Evolutionary conservation across 2,797 vertebrate genomes (phyloP).

Genomic region (Anisognathus igniventris): DNA sequence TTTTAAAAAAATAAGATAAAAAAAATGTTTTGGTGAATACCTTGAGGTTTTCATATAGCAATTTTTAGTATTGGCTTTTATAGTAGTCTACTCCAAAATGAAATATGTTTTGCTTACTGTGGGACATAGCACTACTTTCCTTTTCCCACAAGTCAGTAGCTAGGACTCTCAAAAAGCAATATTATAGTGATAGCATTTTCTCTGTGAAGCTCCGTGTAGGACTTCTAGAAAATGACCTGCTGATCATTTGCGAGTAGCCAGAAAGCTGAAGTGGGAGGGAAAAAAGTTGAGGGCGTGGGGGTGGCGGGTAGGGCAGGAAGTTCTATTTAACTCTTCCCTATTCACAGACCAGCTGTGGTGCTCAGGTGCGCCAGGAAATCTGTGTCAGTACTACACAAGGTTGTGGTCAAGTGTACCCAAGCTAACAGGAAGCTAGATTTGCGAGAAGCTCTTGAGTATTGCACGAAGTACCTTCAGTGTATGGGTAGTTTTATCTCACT

Average conservation of each 20-base stretch:
- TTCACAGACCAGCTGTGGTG: background rate
- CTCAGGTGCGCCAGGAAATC: background rate
- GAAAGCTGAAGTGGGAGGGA: background rate
- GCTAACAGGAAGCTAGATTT: background rate
- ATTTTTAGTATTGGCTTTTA: constrained; percentile 19
- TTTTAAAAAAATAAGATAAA: background rate
- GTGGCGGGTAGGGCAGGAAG: rapidly evolving
- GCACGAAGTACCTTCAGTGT: background rate
- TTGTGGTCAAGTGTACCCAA: background rate
- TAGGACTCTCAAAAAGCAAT: background rate
- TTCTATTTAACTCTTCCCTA: background rate
- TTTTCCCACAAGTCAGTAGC: background rate
- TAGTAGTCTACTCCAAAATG: background rate
- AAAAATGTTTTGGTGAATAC: background rate
- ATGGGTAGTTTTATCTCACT: background rate
- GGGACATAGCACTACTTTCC: background rate
- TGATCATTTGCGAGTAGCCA: background rate
- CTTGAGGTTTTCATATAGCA: background rate
- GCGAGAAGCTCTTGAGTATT: background rate
- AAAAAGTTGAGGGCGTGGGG: background rate
- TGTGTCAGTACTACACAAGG: background rate
- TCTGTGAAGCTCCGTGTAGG: background rate
- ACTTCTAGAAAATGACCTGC: background rate
- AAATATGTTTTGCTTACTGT: background rate
- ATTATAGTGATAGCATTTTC: background rate